Conservation (phyloP, 2,113 vertebrate species). For the Petaurus breviceps region DNA sequence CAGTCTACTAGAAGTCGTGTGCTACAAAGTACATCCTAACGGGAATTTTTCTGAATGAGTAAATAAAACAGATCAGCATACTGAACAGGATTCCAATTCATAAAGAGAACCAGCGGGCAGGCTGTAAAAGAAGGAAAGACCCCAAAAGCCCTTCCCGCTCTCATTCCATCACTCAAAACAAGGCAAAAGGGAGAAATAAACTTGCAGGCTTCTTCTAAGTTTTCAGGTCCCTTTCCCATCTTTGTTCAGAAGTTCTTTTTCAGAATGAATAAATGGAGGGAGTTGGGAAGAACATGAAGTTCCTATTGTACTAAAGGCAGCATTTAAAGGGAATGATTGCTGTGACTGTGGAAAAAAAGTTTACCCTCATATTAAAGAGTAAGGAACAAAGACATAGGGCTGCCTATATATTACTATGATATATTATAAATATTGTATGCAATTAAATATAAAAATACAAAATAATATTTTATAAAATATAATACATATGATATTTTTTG, state of each 20-base stretch:
- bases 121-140: constrained; percentile 61
- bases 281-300: not conserved
- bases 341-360: constrained; percentile 69
- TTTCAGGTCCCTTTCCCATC: constrained; percentile 56
- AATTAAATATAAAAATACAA: not conserved
- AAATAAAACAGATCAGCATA: constrained; percentile 61
- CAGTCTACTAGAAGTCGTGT: not conserved
- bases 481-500: not conserved
- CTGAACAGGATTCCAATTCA: constrained; percentile 58
- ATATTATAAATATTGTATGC: not conserved
- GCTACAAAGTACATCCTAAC: constrained; percentile 9
- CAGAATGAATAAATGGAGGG: constrained; percentile 41
- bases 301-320: not conserved
- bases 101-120: constrained; percentile 63
- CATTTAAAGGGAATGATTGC: constrained; percentile 69
- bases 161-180: constrained; percentile 67
- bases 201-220: constrained; percentile 20
- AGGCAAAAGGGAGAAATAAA: constrained; percentile 66
- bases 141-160: constrained; percentile 59
- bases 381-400: not conserved
- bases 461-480: not conserved
- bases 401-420: not conserved
- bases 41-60: constrained; percentile 55
- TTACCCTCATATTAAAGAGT: constrained; percentile 55
- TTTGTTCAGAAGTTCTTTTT: constrained; percentile 55